Conservation (phyloP, 2,113 vertebrate genomes). For the Hippocampus comes region DNA sequence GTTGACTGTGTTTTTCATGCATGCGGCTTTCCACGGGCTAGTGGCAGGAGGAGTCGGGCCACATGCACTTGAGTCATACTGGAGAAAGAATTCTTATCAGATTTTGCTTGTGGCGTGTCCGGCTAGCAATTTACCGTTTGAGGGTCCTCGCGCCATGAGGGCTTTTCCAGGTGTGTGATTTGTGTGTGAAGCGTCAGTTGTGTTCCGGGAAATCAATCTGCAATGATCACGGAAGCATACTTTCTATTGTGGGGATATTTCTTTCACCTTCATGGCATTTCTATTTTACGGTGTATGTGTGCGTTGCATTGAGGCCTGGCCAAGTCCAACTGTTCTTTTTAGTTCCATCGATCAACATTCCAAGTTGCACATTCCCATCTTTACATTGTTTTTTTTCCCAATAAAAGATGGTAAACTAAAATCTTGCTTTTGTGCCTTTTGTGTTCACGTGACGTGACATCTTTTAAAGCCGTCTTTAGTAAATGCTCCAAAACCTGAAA, state of each 20-base stretch:
- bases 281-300: slow-evolving; percentile 43
- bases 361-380: slow-evolving; percentile 99
- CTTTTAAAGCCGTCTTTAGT: background rate
- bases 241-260: slow-evolving; percentile 13
- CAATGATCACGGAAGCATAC: background rate
- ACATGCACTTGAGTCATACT: slow-evolving; percentile 40
- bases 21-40: slow-evolving; percentile 84
- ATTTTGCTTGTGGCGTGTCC: slow-evolving; percentile 67
- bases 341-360: slow-evolving; percentile 93
- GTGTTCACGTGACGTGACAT: background rate
- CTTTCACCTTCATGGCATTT: slow-evolving; percentile 54
- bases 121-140: slow-evolving; percentile 70
- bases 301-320: slow-evolving; percentile 43
- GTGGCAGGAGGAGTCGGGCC: slow-evolving; percentile 62
- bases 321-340: slow-evolving; percentile 81
- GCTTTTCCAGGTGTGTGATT: slow-evolving; percentile 1
- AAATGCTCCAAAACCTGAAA: background rate
- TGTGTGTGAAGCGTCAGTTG: background rate
- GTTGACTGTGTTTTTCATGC: slow-evolving; percentile 77
- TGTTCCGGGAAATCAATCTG: background rate
- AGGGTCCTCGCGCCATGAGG: slow-evolving; percentile 21
- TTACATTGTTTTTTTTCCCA: slow-evolving; percentile 89
- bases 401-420: slow-evolving; percentile 85
- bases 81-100: slow-evolving; percentile 61
- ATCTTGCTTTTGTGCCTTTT: background rate